A percentile compares a stretch with the other conserved stretches of the same genome.
These are phyloP conservation scores for Seriola dumerili DNA, from an alignment of 2,113 vertebrate species.

Conservation along the genomic window DNA sequence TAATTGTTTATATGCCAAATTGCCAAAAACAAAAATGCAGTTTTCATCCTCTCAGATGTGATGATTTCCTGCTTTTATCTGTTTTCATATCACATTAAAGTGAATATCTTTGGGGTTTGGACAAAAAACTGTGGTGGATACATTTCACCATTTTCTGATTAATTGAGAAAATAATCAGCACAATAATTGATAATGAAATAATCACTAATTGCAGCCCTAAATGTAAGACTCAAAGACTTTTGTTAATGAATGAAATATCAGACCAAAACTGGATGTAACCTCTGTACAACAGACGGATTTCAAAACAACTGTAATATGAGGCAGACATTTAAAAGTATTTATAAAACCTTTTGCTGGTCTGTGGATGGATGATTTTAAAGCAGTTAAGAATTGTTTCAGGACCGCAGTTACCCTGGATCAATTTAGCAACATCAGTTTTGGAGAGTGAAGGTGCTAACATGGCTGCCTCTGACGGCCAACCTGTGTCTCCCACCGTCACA, in stretches of 20 bases:
- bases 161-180: neutral
- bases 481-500: slow-evolving; percentile 30
- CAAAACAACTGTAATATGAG: slow-evolving; percentile 10
- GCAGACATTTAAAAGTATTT: neutral
- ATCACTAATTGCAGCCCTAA: neutral
- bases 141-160: neutral
- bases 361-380: neutral
- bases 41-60: neutral
- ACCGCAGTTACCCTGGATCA: slow-evolving; percentile 40
- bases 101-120: neutral
- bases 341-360: neutral
- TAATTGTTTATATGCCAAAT: no score
- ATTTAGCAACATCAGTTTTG: slow-evolving; percentile 1
- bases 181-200: neutral
- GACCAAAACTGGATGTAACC: neutral
- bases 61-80: neutral
- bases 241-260: slow-evolving; percentile 25
- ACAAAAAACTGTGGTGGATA: neutral
- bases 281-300: neutral
- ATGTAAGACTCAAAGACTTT: slow-evolving; percentile 18
- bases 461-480: slow-evolving; percentile 14
- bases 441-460: slow-evolving; percentile 40
- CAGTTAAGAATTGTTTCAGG: slow-evolving; percentile 23
- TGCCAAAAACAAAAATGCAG: no score
- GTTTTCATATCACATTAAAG: neutral